Conservation (phyloP, 2,113 vertebrate genomes). For the Gallinago undulata region DNA sequence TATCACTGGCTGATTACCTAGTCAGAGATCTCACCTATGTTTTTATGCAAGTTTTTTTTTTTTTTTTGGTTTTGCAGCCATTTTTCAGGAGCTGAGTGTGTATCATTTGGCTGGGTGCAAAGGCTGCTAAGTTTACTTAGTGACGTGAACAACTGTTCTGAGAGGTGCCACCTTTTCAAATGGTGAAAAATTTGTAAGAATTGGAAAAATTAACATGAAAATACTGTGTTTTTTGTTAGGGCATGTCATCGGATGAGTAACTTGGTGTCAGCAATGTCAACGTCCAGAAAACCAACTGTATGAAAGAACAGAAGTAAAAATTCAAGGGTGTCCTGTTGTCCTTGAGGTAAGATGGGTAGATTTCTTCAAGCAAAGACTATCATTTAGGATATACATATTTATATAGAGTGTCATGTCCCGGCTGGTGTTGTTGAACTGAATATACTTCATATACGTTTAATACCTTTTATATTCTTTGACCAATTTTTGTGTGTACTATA, state of each 20-base stretch:
- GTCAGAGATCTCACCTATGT: not conserved
- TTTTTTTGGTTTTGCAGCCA: not conserved
- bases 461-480: not conserved
- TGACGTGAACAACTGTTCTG: no score
- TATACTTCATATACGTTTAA: not conserved
- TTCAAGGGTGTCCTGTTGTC: conserved; percentile 3
- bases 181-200: not conserved
- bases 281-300: not conserved
- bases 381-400: not conserved
- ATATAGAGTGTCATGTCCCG: not conserved
- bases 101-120: no score
- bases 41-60: not conserved
- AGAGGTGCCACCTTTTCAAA: not conserved
- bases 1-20: not conserved
- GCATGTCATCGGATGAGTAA: conserved; percentile 46
- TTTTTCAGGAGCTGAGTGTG: not conserved
- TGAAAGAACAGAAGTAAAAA: not conserved
- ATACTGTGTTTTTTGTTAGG: conserved; percentile 16
- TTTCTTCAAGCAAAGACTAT: not conserved
- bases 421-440: not conserved
- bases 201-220: not conserved
- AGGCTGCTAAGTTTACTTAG: not conserved
- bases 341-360: conserved; percentile 58
- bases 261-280: conserved; percentile 51
- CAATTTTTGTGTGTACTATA: not conserved